A percentile compares a stretch with the other conserved stretches of the same genome.
Conservation (phyloP, 2,113 vertebrate species). For the Cepphus grylle region DNA sequence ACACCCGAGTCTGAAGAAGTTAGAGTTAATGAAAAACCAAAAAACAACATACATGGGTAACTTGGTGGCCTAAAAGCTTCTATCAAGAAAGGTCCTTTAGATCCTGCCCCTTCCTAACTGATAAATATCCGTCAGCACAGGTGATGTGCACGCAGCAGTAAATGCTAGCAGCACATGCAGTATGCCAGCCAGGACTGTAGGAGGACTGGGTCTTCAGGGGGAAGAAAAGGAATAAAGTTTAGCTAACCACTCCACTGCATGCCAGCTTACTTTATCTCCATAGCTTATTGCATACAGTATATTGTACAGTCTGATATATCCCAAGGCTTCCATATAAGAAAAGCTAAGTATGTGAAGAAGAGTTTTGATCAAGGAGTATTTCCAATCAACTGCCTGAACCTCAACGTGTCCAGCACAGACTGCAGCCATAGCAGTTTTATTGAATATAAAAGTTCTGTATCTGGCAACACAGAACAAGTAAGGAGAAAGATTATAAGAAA, state of each 20-base stretch:
- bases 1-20: not conserved
- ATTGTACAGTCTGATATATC: not conserved
- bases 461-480: not conserved
- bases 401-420: not conserved
- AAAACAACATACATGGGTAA: not conserved
- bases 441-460: not conserved
- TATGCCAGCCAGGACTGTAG: not conserved
- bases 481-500: not conserved
- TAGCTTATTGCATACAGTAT: not conserved
- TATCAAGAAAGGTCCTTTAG: not conserved
- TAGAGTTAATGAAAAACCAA: not conserved
- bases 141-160: not conserved
- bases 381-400: not conserved
- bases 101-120: not conserved
- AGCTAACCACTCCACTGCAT: not conserved
- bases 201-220: not conserved
- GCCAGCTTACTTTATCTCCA: not conserved
- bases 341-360: not conserved
- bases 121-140: not conserved
- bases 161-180: not conserved
- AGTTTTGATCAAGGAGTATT: not conserved
- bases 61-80: not conserved
- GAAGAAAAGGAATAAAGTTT: not conserved
- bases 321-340: not conserved
- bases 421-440: not conserved